Conservation (phyloP, 2,797 vertebrate species). For the Cirrhinus molitorella region DNA sequence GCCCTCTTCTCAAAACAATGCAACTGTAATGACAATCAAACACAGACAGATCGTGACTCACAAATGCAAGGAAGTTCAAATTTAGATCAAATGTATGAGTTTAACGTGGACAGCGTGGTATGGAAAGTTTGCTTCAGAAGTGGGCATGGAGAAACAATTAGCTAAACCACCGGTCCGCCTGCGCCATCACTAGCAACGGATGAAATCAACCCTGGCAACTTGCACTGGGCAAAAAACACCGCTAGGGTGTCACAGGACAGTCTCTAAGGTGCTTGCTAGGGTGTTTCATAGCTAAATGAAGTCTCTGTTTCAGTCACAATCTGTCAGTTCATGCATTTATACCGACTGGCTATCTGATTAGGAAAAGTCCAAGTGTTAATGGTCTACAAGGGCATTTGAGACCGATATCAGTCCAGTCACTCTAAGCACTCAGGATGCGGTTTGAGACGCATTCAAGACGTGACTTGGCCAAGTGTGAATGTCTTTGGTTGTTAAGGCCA, state of each 20-base stretch:
- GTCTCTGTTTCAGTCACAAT: neutral
- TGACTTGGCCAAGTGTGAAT: slow-evolving; percentile 25
- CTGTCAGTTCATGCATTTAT: neutral
- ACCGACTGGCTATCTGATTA: neutral
- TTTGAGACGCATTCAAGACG: slow-evolving; percentile 1
- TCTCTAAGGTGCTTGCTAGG: neutral
- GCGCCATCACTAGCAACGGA: neutral
- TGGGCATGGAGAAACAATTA: slow-evolving; percentile 33
- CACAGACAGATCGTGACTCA: slow-evolving; percentile 53
- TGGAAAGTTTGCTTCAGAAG: slow-evolving; percentile 46
- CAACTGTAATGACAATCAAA: slow-evolving; percentile 56
- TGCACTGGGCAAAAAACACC: neutral
- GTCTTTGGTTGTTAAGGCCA: slow-evolving; percentile 2
- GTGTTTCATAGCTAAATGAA: neutral
- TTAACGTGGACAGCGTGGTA: slow-evolving; percentile 50
- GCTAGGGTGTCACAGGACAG: neutral
- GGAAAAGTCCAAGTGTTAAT: neutral
- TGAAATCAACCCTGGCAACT: neutral
- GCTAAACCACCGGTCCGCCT: neutral
- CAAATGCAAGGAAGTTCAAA: slow-evolving; percentile 33
- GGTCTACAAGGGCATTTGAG: neutral
- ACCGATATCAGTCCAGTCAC: slow-evolving; percentile 7
- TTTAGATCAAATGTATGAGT: slow-evolving; percentile 53
- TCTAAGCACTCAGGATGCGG: slow-evolving; percentile 8
- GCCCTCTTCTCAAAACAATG: slow-evolving; percentile 44